These are phyloP conservation scores for Ophion obscuratus DNA, from an alignment of 2,888 invertebrate species.

Conservation along the genomic window DNA sequence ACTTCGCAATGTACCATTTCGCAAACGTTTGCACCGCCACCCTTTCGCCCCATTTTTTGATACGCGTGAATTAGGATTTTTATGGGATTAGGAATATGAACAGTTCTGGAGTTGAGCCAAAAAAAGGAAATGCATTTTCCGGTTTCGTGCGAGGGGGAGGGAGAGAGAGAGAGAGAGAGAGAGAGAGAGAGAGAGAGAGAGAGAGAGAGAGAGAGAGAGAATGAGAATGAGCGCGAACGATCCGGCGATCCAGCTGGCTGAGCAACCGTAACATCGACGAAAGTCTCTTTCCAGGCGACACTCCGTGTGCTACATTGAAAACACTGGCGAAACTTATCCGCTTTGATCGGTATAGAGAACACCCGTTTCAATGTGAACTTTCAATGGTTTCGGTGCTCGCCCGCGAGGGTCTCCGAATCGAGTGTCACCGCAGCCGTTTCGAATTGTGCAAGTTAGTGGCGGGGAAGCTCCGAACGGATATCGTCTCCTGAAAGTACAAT, in stretches of 20 bases:
- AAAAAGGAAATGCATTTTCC: too few relatives aligned
- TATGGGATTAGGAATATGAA: too few relatives aligned
- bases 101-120: too few relatives aligned
- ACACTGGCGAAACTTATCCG: conserved; percentile 58
- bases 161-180: too few relatives aligned
- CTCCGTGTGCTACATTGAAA: conserved; percentile 43
- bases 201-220: neutral
- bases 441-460: conserved; percentile 50
- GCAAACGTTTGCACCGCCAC: too few relatives aligned
- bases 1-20: too few relatives aligned
- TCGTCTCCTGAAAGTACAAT: conserved; percentile 53
- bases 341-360: conserved; percentile 62
- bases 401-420: conserved; percentile 43
- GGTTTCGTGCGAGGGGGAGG: too few relatives aligned
- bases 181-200: too few relatives aligned
- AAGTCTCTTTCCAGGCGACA: conserved; percentile 16
- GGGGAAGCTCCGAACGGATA: conserved; percentile 52
- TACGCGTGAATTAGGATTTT: too few relatives aligned
- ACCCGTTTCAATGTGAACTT: conserved; percentile 56
- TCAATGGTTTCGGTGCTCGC: conserved; percentile 43
- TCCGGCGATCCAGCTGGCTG: conserved; percentile 46
- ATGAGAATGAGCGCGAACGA: neutral
- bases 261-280: conserved; percentile 56
- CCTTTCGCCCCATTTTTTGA: too few relatives aligned
- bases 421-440: conserved; percentile 60